Percentiles rank a stretch among this genome's conserved stretches.
These are phyloP conservation scores for Drosophila testacea DNA, from an alignment of 2,888 invertebrate species.

Conservation along the genomic window DNA sequence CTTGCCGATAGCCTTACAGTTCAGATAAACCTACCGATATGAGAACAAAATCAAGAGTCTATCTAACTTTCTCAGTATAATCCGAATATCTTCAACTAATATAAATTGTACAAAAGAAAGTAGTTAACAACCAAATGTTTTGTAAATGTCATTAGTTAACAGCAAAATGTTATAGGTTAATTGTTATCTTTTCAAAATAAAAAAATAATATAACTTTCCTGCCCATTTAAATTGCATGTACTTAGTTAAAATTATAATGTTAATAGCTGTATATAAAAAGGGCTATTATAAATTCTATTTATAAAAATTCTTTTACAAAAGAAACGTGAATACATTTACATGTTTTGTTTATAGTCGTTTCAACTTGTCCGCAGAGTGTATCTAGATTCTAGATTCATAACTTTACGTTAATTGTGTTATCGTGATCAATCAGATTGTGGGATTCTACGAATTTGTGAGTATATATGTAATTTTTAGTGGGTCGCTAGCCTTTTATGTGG, in stretches of 20 bases:
- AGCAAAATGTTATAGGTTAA: not conserved
- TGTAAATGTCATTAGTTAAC: not conserved
- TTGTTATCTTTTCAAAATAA: no score
- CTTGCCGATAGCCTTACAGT: no score
- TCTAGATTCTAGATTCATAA: slow-evolving; percentile 19
- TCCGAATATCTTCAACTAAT: no score
- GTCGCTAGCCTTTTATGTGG: slow-evolving; percentile 31
- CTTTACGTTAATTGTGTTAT: slow-evolving; percentile 34
- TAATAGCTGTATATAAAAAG: not conserved
- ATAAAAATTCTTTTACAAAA: not conserved
- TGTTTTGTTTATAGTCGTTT: not conserved
- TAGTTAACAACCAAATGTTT: no score
- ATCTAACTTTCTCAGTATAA: no score
- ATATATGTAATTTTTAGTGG: slow-evolving; percentile 38
- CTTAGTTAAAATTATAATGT: not conserved
- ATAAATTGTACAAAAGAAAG: no score
- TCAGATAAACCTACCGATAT: no score
- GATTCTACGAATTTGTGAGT: slow-evolving; percentile 4
- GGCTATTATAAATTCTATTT: not conserved
- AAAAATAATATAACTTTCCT: no score
- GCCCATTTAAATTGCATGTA: no score
- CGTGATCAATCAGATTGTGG: slow-evolving; percentile 34
- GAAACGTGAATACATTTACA: not conserved
- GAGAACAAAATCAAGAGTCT: no score
- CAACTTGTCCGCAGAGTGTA: not conserved